These are phyloP conservation scores for Pseudochaenichthys georgianus DNA, from an alignment of 2,797 vertebrate species.

Conservation along the genomic window DNA sequence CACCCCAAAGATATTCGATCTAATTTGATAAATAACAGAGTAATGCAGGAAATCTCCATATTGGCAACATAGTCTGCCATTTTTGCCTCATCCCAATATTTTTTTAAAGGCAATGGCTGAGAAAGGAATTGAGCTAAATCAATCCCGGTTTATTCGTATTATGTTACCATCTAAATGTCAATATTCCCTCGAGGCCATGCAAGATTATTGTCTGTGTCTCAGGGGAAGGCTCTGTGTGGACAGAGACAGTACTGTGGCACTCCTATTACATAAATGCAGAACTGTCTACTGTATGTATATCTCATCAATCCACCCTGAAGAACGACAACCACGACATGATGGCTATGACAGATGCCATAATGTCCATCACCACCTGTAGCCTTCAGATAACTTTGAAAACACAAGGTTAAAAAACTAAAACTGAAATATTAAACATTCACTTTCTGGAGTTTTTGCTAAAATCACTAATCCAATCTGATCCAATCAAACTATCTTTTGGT, in stretches of 20 bases:
- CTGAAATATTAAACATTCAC: not conserved
- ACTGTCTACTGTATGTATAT: conserved; percentile 34
- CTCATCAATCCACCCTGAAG: conserved; percentile 24
- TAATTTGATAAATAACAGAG: not conserved
- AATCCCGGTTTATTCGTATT: conserved; percentile 51
- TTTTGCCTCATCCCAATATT: conserved; percentile 13
- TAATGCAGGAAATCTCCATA: not conserved
- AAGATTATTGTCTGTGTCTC: conserved; percentile 62
- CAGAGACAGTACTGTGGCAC: conserved; percentile 14
- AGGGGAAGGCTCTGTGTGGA: conserved; percentile 16
- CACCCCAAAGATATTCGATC: no score
- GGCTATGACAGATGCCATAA: not conserved
- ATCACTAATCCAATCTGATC: not conserved
- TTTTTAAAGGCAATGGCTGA: conserved; percentile 2
- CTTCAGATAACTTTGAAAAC: conserved; percentile 5
- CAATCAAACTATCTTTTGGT: not conserved
- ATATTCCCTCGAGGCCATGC: conserved; percentile 42
- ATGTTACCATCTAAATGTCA: conserved; percentile 68
- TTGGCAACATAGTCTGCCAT: no score
- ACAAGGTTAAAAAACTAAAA: not conserved
- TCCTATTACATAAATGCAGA: conserved; percentile 54
- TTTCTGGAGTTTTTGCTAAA: not conserved
- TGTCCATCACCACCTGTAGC: not conserved
- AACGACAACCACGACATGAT: conserved; percentile 1
- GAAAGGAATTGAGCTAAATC: conserved; percentile 9